These are phyloP conservation scores for Bambusicola thoracicus DNA, from an alignment of 2,113 vertebrate genomes.

Conservation along the genomic window DNA sequence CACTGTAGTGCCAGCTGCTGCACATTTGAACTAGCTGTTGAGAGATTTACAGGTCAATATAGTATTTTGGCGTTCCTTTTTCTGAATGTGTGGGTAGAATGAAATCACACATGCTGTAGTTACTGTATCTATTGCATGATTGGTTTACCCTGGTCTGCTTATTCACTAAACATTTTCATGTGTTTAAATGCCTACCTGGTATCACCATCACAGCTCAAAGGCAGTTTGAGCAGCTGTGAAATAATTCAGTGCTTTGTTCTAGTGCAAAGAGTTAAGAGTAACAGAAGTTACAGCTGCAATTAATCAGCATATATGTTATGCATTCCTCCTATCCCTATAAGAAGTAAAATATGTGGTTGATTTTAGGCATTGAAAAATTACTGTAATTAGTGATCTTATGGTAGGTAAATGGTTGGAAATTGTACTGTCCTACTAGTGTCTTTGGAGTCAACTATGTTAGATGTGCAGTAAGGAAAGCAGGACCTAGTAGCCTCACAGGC, in stretches of 20 bases:
- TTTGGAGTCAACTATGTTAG: not conserved
- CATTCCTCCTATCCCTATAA: not conserved
- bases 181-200: not conserved
- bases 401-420: not conserved
- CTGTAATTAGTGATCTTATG: not conserved
- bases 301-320: not conserved
- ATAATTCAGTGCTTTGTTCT: not conserved
- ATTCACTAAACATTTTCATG: not conserved
- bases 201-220: not conserved
- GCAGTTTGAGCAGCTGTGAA: not conserved
- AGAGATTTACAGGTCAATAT: not conserved
- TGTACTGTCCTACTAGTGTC: not conserved
- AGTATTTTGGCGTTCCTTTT: not conserved
- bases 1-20: not conserved
- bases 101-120: not conserved
- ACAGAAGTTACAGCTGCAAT: not conserved
- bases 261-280: not conserved
- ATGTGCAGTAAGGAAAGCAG: fast-evolving
- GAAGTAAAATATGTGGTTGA: not conserved
- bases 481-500: not conserved
- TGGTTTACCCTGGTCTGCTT: not conserved
- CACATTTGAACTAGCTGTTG: not conserved
- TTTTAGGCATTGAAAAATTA: not conserved
- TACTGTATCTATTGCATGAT: not conserved
- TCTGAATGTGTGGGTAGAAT: not conserved